phyloP scores from a whole-genome alignment of 2,113 vertebrate genomes.

The Chrysemys picta region DNA sequence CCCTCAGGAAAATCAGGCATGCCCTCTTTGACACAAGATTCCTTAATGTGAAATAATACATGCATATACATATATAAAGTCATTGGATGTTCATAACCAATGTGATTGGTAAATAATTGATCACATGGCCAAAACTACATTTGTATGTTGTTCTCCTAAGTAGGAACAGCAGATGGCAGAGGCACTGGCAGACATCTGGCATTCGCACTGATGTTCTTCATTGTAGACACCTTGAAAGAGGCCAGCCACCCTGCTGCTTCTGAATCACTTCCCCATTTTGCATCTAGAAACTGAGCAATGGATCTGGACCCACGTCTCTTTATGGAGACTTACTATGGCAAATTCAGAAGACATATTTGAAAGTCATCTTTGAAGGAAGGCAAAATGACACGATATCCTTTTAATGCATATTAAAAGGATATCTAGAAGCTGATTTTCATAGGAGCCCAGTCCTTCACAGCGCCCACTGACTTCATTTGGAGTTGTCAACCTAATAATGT shows the following conservation, averaged over 20 bases:
- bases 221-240: not conserved
- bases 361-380: not conserved
- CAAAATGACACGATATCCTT: not conserved
- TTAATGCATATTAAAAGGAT: not conserved
- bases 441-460: not conserved
- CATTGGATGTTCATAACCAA: not conserved
- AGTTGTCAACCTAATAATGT: not conserved
- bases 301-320: not conserved
- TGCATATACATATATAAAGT: not conserved
- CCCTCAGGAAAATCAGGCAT: not conserved
- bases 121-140: not conserved
- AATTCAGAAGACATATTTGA: not conserved
- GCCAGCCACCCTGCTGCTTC: not conserved
- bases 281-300: not conserved
- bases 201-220: not conserved
- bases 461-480: not conserved
- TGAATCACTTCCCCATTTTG: not conserved
- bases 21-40: not conserved
- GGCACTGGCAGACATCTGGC: not conserved
- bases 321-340: not conserved
- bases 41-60: not conserved
- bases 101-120: not conserved
- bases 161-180: not conserved
- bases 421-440: not conserved
- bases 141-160: not conserved